Base-by-base conservation (phyloP, 2,797 vertebrate genomes). In the Dicrostonyx torquatus region DNA sequence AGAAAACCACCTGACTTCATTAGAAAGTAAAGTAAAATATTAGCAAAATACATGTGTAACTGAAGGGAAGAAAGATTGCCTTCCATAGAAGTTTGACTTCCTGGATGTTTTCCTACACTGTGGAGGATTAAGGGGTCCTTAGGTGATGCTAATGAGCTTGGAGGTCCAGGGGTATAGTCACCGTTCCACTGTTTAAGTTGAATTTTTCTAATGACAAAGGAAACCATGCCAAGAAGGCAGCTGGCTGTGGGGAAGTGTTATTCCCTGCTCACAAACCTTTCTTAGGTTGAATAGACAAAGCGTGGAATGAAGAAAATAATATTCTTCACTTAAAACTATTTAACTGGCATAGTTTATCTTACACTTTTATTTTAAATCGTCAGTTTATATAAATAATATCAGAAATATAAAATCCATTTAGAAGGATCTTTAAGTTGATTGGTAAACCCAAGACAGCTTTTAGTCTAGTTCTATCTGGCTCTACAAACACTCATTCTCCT, bases 191-290 rank as follows among this genome's bases (percentile, higher is more conserved):
- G 24, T 18, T 9, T 17, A 68, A 53, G 29, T 66, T 84, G 40
- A 34, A 66, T 7, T 60, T 93, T 94, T 68, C 90, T 80, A 62
- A 6, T 8, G 20, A 34, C 11, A 58, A 92, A 89, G 15, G 55
- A 86, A 84, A 79, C 18, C 45, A 62, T 77, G 11, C 22, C 12
- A 6, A 60, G 62, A 26, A 80, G 48, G 58, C 55, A 75, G 31
- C 17, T 94, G 60, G 37, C 6, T 94, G 11, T 1, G 40, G n/a
- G 48, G 4, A 75, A 50, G 12, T 87, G 48, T 62, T 73, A 17
- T 31, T 68, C 37, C 45, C 66, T 85, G 58, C 15, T 84, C 37
- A 31, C 55, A 96, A 89, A 9, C 13, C 70, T 90, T 55, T 82
- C 34, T 66, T 48, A 79, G 79, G n/a, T 24, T 66, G n/a, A 89